Base-by-base conservation (phyloP, 64 coral and sea anemone species). In the Stichodactyla helianthus region DNA sequence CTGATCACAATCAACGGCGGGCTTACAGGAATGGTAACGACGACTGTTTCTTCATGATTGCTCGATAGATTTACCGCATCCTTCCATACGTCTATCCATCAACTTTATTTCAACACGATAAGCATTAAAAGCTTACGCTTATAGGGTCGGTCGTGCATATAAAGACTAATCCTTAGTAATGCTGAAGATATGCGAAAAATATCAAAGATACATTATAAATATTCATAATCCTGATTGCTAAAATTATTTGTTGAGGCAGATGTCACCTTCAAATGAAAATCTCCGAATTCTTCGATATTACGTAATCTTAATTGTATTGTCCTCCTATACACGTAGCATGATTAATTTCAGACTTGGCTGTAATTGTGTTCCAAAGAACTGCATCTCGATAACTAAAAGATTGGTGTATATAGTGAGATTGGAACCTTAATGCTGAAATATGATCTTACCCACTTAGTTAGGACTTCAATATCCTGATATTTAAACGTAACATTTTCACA, bases 1-100 rank as follows among this genome's bases (percentile, higher is more conserved):
- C 77, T 97, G 51, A 88, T 90, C 7, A 97, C 94, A 13, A 97
- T 97, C 8, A 97, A 97, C 67, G 94, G 94, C 51, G 94, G 81
- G 17, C 91, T 97, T 1, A 88, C 88, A 55, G 94, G 94, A 93
- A 97, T 97, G 94, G 94, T 97, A 88, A 74, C 7, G 0, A 7
- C 8, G n/a, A n/a, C n/a, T n/a, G n/a, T n/a, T 57, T 57, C 0
- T 57, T 10, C 13, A 1, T 10, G 13, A 10, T 57, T 7, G 55
- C 55, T 14, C 8, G 67, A 15, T 71, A 15, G 67, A 71, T 15
- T 16, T 4, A 22, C 67, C 10, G 6, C 19, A 7, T 19, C 6
- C 13, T 1, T 57, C 13, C 55, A 7, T 10, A 0, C 55, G 1
- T 57, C 8, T 57, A 57, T 7, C 13, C 8, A 10, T 14, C 55